Evolutionary conservation across 2,888 invertebrate genomes (phyloP).

Genomic region (Orchestes rusci): DNA sequence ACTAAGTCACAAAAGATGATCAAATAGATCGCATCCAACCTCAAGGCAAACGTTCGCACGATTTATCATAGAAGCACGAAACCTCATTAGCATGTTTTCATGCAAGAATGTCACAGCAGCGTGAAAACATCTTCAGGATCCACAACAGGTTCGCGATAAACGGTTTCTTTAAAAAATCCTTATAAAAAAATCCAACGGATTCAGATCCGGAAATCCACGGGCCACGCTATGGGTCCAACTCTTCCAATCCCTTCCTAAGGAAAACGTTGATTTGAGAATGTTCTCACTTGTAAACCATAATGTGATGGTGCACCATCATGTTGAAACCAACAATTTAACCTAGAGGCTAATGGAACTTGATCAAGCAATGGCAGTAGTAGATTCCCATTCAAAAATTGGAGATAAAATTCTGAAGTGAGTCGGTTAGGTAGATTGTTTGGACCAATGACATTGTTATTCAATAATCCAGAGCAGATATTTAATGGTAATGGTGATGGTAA

Average conservation of each 20-base stretch:
- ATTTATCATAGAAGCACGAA: not conserved
- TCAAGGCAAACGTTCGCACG: not conserved
- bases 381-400: not conserved
- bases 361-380: constrained; percentile 1
- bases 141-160: constrained; percentile 1
- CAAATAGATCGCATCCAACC: not conserved
- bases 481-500: no score
- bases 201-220: not conserved
- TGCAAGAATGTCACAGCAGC: not conserved
- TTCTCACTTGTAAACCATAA: not conserved
- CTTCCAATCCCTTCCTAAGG: not conserved
- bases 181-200: not conserved
- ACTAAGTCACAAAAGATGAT: no score
- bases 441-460: not conserved
- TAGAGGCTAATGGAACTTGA: not conserved
- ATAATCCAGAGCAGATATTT: no score
- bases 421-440: not conserved
- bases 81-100: not conserved
- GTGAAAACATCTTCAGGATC: constrained; percentile 1
- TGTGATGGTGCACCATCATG: not conserved
- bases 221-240: not conserved
- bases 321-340: constrained; percentile 1
- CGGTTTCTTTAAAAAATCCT: not conserved
- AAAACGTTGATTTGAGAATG: not conserved
- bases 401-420: not conserved